Base-by-base conservation (phyloP, 2,113 vertebrate species). In the Prochilodus magdalenae region DNA sequence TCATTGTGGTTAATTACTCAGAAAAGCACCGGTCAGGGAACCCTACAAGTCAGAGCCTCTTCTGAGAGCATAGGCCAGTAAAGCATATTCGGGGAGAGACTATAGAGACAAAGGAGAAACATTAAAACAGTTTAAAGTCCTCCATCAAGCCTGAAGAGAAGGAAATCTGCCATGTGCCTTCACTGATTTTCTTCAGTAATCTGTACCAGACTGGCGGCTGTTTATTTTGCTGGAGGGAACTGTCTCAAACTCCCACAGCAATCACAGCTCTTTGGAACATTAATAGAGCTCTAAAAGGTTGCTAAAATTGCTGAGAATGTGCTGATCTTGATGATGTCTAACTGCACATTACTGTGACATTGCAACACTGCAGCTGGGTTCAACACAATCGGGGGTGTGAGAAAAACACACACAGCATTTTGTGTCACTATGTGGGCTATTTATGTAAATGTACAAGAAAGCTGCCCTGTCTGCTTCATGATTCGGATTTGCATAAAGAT, bases 171-270 rank as follows among this genome's bases (percentile, higher is more conserved):
- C 71, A 33, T 79, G 29, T 60, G 53, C 29, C 36, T 13, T 72
- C 49, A 51, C 26, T 44, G 27, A 49, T 24, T 30, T 72, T 47
- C 13, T 51, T 24, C 20, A 30, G 24, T 71, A 80, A 80, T 80
- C 57, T 65, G 22, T 63, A 27, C 69, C 79, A 80, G 70, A 65
- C 70, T 53, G 57, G 36, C 2, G 2, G 40, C n/a, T 73, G 59
- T 62, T 73, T 63, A 63, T 80, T 80, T 70, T 49, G 71, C 40
- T 63, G 70, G 14, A 63, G 57, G 70, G 29, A 71, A 65, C 40
- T 3, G 10, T 73, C 69, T 73, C 33, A 80, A 72, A 53, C 70
- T 73, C 59, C 55, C 69, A 53, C 53, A 36, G 79, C 79, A 73
- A 80, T 73, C 70, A 49, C 36, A 36, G 59, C 70, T 36, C 40